Evolutionary conservation across 2,888 invertebrate species (phyloP).

Genomic region (Hirtodrosophila confusa): DNA sequence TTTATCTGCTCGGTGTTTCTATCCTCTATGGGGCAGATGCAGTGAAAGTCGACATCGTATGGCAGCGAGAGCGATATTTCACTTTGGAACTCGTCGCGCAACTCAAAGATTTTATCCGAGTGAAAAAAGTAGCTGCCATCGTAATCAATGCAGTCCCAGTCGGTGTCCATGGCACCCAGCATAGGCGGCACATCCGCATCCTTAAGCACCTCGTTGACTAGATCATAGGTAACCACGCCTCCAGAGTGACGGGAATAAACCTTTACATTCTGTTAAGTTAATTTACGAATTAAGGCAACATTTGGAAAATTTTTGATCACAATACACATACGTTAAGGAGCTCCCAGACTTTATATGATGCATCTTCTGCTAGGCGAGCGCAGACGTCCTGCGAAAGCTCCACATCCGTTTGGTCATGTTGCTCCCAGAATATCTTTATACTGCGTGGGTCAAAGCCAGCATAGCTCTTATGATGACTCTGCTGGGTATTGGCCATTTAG

Average conservation of each 20-base stretch:
- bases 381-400: constrained; percentile 82
- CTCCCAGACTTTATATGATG: constrained; percentile 84
- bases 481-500: neutral
- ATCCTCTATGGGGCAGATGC: constrained; percentile 80
- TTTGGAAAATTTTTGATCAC: neutral
- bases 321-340: constrained; percentile 78
- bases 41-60: constrained; percentile 68
- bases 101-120: constrained; percentile 82
- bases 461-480: constrained; percentile 80
- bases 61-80: constrained; percentile 69
- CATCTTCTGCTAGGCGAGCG: constrained; percentile 83
- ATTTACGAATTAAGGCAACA: neutral
- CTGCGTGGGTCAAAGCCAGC: constrained; percentile 82
- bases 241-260: constrained; percentile 83
- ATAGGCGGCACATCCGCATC: constrained; percentile 83
- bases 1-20: constrained; percentile 71
- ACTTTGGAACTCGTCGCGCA: constrained; percentile 83
- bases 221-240: constrained; percentile 81
- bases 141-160: constrained; percentile 83
- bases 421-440: constrained; percentile 84
- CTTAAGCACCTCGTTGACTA: constrained; percentile 84
- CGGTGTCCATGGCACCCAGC: constrained; percentile 82
- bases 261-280: constrained; percentile 80
- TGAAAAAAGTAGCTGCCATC: constrained; percentile 83
- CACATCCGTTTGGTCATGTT: constrained; percentile 83